Evolutionary conservation across 2,888 invertebrate species (phyloP), one percentile per base, ranked within the genome.

Genomic region (Eilema caniola): DNA sequence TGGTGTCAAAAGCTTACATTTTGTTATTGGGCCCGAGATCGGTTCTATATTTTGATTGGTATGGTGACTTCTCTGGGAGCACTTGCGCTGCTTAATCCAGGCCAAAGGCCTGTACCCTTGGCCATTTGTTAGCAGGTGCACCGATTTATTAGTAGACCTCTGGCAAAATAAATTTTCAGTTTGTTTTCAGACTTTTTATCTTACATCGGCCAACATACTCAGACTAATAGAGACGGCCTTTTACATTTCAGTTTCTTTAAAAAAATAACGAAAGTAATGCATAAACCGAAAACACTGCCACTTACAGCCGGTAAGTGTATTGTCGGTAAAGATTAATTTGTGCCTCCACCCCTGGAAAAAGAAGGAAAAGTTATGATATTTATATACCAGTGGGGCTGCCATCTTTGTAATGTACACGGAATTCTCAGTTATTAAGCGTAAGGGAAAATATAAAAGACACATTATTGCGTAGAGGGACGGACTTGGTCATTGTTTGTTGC

Each of bases 261-360:
- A 20, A 47, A 53, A n/a, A 20, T 20, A 1, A n/a, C 3, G n/a
- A 53, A n/a, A 53, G 53, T 53, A 53, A 53, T 53, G n/a, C 86
- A 85, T 85, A 31, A 73, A 73, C 79, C 84, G 77, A 75, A 86
- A 86, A 82, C 85, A 78, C 81, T 81, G 80, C 87, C 89, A 89
- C 89, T 91, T 88, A 88, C 87, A 82, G 78, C 71, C 71, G 86
- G 53, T 53, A 53, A 53, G 53, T 53, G 53, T 79, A 88, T 91
- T 89, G 91, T 90, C 86, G 86, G 84, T 79, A 67, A 89, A 92
- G 90, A 92, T 91, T 93, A 92, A 93, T 93, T 92, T 88, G 88
- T 88, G 87, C 89, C 86, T 79, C 80, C 78, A 74, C 74, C 80
- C 78, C 77, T 66, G 77, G 75, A 23, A 56, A 65, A 57, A 70